Percentiles rank a stretch among this genome's conserved stretches.
Evolutionary conservation across 2,113 vertebrate species (phyloP).

Genomic region (Raphicerus campestris): DNA sequence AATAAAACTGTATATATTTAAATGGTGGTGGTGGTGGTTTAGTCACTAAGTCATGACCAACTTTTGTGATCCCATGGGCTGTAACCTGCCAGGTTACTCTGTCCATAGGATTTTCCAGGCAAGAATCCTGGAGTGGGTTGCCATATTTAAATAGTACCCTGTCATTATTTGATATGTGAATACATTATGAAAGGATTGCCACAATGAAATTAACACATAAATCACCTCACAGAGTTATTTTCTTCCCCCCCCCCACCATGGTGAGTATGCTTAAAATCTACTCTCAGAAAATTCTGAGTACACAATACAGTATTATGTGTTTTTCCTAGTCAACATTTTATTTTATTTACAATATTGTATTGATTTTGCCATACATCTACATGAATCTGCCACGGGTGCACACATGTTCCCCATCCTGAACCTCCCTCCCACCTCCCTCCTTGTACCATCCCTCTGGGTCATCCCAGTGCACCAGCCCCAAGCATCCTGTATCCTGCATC

Average conservation of each 20-base stretch:
- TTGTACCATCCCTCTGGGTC: too few species aligned
- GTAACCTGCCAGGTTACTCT: background rate
- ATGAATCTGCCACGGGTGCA: too few species aligned
- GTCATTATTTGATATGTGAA: background rate
- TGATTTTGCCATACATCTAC: too few species aligned
- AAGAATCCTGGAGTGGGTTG: background rate
- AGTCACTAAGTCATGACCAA: background rate
- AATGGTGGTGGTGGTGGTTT: background rate
- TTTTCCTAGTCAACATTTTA: too few species aligned
- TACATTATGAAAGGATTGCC: background rate
- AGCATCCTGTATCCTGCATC: too few species aligned
- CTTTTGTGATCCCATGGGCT: background rate
- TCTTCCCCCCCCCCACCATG: background rate
- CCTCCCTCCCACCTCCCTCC: too few species aligned
- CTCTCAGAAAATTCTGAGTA: background rate
- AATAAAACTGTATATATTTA: background rate
- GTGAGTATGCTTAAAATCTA: background rate
- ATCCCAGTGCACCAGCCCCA: too few species aligned
- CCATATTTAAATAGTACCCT: background rate
- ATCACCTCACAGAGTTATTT: background rate
- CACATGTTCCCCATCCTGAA: too few species aligned
- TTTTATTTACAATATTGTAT: too few species aligned
- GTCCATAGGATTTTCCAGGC: background rate
- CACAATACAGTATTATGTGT: background rate
- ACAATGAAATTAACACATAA: background rate